phyloP scores from a whole-genome alignment of 2,797 vertebrate genomes.

The Adrianichthys oophorus region DNA sequence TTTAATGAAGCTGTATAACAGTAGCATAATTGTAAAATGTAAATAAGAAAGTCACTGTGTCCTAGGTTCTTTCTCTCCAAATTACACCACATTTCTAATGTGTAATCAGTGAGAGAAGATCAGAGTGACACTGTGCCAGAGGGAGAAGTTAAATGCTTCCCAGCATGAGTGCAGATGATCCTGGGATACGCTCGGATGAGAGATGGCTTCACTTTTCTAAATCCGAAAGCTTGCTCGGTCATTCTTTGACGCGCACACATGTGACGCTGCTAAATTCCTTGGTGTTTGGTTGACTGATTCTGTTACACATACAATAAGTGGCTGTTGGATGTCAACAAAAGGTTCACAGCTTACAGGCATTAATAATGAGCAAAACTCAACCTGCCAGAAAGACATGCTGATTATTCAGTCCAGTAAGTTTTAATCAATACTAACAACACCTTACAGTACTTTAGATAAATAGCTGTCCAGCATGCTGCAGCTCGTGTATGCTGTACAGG shows the following conservation, averaged over 20 bases:
- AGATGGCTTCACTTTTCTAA: constrained; percentile 35
- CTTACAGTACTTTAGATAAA: constrained; percentile 13
- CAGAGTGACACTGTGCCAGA: constrained; percentile 69
- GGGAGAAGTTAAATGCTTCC: constrained; percentile 71
- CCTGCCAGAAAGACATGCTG: constrained; percentile 32
- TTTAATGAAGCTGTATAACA: constrained; percentile 65
- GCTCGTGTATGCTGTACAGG: background rate
- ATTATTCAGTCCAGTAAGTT: constrained; percentile 51
- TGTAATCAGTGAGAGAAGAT: constrained; percentile 73
- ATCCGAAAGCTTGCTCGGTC: constrained; percentile 26
- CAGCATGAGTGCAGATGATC: constrained; percentile 44
- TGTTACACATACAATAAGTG: constrained; percentile 14
- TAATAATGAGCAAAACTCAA: constrained; percentile 23
- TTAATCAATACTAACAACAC: constrained; percentile 54
- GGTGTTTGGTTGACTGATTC: constrained; percentile 44
- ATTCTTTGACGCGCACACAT: constrained; percentile 23
- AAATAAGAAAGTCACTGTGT: constrained; percentile 69
- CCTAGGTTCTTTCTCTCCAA: constrained; percentile 64
- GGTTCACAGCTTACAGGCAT: constrained; percentile 13
- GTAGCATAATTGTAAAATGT: constrained; percentile 54
- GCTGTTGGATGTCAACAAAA: constrained; percentile 40
- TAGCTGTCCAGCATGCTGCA: background rate
- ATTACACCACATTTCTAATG: constrained; percentile 76
- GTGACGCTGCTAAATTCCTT: constrained; percentile 22
- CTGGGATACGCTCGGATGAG: constrained; percentile 34